phyloP scores from a whole-genome alignment of 2,888 invertebrate species.

The Volucella zonaria region DNA sequence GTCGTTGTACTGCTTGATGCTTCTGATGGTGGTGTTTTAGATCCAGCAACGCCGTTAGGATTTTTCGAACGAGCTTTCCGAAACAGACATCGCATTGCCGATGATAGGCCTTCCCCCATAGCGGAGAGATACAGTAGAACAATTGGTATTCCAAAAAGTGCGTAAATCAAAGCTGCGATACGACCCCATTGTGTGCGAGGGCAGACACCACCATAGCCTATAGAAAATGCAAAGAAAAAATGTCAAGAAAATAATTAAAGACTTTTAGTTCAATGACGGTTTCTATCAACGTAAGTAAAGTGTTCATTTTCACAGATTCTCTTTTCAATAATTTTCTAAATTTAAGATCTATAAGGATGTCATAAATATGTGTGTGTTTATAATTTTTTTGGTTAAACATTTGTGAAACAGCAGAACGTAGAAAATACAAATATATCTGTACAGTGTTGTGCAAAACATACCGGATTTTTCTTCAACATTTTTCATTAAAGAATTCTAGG shows the following conservation, averaged over 20 bases:
- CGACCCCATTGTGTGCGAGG: slow-evolving; percentile 90
- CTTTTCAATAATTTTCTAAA: too few species aligned
- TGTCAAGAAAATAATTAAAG: neutral
- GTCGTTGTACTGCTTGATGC: slow-evolving; percentile 75
- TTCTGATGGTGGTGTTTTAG: slow-evolving; percentile 79
- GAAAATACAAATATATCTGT: too few species aligned
- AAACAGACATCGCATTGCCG: slow-evolving; percentile 89
- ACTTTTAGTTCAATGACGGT: too few species aligned
- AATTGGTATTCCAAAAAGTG: slow-evolving; percentile 93
- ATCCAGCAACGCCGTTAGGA: slow-evolving; percentile 71
- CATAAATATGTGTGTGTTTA: too few species aligned
- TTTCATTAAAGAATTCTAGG: too few species aligned
- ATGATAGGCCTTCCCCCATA: slow-evolving; percentile 92
- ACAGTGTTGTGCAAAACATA: too few species aligned
- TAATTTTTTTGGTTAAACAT: too few species aligned
- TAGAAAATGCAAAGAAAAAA: slow-evolving; percentile 41
- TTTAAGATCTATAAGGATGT: too few species aligned
- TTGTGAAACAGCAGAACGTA: too few species aligned
- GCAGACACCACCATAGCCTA: slow-evolving; percentile 93
- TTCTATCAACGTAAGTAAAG: too few species aligned
- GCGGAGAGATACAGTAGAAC: slow-evolving; percentile 94
- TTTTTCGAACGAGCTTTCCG: slow-evolving; percentile 82
- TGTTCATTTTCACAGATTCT: too few species aligned
- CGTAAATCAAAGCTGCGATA: slow-evolving; percentile 92
- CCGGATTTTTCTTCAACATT: too few species aligned